Evolutionary conservation across 2,797 vertebrate genomes (phyloP).

Genomic region (Uromys caudimaculatus): DNA sequence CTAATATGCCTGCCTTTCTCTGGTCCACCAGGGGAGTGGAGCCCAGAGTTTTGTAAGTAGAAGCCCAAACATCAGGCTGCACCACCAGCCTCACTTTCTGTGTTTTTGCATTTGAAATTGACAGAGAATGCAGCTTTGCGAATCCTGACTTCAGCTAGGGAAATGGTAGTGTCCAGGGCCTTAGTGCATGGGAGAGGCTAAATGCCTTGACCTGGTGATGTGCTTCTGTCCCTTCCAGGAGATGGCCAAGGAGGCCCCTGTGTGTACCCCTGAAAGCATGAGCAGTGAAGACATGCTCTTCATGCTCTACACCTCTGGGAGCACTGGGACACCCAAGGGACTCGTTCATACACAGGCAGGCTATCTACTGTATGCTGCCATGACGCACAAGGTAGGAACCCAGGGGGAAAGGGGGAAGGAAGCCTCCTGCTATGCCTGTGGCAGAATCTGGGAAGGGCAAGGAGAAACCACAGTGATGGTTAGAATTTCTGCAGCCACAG

Average conservation of each 20-base stretch:
- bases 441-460: neutral
- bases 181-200: neutral
- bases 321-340: slow-evolving; percentile 97
- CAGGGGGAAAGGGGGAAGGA: neutral
- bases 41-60: neutral
- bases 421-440: neutral
- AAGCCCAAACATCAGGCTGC: too few relatives aligned
- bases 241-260: slow-evolving; percentile 91
- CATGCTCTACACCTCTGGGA: slow-evolving; percentile 96
- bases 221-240: slow-evolving; percentile 85
- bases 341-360: slow-evolving; percentile 97
- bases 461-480: neutral
- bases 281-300: slow-evolving; percentile 95
- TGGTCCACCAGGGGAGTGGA: neutral
- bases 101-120: neutral
- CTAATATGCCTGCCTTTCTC: neutral
- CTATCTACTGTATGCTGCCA: slow-evolving; percentile 93
- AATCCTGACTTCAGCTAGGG: neutral
- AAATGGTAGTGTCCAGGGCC: neutral
- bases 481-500: neutral
- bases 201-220: neutral
- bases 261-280: slow-evolving; percentile 93
- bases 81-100: neutral
- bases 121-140: neutral
- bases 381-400: slow-evolving; percentile 93